Conservation (phyloP, 2,888 invertebrate genomes). For the Drosophila prostipennis region DNA sequence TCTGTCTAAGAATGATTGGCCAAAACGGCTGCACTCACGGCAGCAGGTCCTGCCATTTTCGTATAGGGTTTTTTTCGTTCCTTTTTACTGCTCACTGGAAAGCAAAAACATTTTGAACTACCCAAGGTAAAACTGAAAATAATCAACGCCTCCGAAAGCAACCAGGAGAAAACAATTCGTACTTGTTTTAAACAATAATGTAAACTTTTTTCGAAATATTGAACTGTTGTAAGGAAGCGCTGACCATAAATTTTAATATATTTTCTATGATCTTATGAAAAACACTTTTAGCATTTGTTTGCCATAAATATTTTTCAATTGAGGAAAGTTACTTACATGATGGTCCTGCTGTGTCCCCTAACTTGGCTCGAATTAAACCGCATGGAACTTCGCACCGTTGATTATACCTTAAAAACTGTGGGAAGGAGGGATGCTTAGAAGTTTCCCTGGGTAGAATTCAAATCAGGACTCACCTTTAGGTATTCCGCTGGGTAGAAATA, state of each 20-base stretch:
- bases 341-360: constrained; percentile 36
- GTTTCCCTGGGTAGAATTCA: too few relatives aligned
- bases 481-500: constrained; percentile 39
- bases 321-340: constrained; percentile 35
- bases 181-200: too few relatives aligned
- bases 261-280: too few relatives aligned
- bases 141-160: too few relatives aligned
- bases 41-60: background rate
- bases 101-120: background rate
- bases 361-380: constrained; percentile 55
- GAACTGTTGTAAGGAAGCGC: too few relatives aligned
- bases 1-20: too few relatives aligned
- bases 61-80: background rate
- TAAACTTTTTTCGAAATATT: too few relatives aligned
- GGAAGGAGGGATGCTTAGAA: too few relatives aligned
- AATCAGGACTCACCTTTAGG: constrained; percentile 52
- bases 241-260: too few relatives aligned
- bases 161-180: too few relatives aligned
- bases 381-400: constrained; percentile 27
- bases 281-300: too few relatives aligned
- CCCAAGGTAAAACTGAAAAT: too few relatives aligned
- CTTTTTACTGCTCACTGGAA: background rate
- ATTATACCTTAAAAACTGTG: constrained; percentile 2
- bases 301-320: background rate
- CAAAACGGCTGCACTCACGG: background rate